Conservation (phyloP, 2,113 vertebrate genomes). For the Chionodraco myersi region DNA sequence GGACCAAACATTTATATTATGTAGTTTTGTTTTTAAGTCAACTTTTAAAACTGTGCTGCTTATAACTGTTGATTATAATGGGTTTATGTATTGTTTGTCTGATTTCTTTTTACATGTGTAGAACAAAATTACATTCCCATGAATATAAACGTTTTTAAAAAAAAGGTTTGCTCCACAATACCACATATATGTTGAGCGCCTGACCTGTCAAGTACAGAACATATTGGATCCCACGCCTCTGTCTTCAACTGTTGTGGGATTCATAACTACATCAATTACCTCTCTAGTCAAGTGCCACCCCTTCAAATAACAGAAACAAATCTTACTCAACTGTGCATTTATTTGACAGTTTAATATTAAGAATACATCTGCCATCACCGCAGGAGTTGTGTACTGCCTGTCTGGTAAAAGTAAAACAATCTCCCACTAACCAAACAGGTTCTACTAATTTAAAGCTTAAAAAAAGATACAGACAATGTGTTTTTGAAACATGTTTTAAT, state of each 20-base stretch:
- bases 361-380: neutral
- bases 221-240: constrained; percentile 2
- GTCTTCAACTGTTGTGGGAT: constrained; percentile 2
- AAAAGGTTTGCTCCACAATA: neutral
- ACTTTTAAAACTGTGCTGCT: neutral
- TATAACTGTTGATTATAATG: neutral
- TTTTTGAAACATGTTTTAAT: constrained; percentile 68
- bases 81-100: neutral
- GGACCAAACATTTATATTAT: neutral
- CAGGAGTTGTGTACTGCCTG: neutral
- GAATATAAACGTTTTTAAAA: neutral
- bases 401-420: neutral
- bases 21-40: neutral
- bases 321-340: neutral
- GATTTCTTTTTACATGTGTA: neutral
- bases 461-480: constrained; percentile 12
- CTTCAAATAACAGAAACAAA: constrained; percentile 3
- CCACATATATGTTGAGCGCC: neutral
- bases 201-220: constrained; percentile 2
- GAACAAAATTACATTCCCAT: neutral
- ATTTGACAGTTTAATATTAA: neutral
- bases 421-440: neutral
- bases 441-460: neutral
- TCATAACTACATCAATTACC: constrained; percentile 19
- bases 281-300: constrained; percentile 23